Percentiles rank a stretch among this genome's conserved stretches.
Conservation (phyloP, 2,888 invertebrate genomes). For the Parelbella ahira region DNA sequence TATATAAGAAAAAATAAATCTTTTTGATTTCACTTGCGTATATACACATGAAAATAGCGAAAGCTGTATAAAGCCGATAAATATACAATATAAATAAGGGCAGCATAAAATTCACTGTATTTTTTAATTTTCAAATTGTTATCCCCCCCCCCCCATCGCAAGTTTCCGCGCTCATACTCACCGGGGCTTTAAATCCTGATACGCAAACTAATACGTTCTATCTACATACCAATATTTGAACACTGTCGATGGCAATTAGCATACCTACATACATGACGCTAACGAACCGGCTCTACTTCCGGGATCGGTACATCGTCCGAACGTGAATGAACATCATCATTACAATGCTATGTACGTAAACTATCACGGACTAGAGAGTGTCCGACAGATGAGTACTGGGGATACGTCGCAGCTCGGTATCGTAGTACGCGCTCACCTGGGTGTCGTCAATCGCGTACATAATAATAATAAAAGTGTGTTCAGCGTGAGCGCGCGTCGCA, state of each 20-base stretch:
- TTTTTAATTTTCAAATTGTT: too few relatives aligned
- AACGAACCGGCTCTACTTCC: constrained; percentile 75
- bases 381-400: too few relatives aligned
- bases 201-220: constrained; percentile 17
- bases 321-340: constrained; percentile 69
- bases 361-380: constrained; percentile 32
- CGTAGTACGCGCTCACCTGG: constrained; percentile 69
- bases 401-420: too few relatives aligned
- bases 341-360: constrained; percentile 51
- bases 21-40: too few relatives aligned
- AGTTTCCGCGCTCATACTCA: constrained; percentile 2
- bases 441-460: constrained; percentile 74
- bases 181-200: constrained; percentile 11
- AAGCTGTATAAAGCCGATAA: too few relatives aligned
- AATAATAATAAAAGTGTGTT: constrained; percentile 66
- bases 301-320: constrained; percentile 68
- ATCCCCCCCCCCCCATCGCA: too few relatives aligned
- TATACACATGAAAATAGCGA: too few relatives aligned
- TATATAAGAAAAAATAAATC: too few relatives aligned
- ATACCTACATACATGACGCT: constrained; percentile 71
- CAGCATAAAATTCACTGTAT: too few relatives aligned
- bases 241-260: constrained; percentile 66
- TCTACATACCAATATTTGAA: constrained; percentile 46
- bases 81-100: too few relatives aligned
- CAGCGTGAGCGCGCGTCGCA: constrained; percentile 54